Base-by-base conservation (phyloP, 2,113 vertebrate genomes). In the Cavia porcellus region DNA sequence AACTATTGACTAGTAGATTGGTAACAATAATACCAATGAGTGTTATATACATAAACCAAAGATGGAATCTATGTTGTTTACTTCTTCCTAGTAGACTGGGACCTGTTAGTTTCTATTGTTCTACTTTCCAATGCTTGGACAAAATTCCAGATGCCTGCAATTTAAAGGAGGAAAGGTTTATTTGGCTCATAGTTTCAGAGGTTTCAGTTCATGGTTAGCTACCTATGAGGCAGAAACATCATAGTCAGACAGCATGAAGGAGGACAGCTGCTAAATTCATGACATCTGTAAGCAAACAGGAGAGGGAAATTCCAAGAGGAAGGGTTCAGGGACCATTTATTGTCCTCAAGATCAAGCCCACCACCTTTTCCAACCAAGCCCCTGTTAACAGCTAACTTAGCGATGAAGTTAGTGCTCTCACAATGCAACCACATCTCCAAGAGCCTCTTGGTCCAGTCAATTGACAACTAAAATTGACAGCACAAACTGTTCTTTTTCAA, bases 1-100 rank as follows among this genome's bases (percentile, higher is more conserved):
- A 84, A 59, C 42, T 81, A 64, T 25, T 84, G n/a, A 80, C 25
- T 79, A 82, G 38, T 38, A 96, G 52, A 47, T 77, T 52, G 50
- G 10, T 52, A 82, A 91, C 30, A 96, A 96, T 25, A 86, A 62
- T 92, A 86, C 75, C 52, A 72, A 81, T 74, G 81, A 62, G 52
- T 83, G 30, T 52, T 74, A 70, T 38, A 86, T 86, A 94, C 92
- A 72, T 92, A 38, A 96, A 7, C 42, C n/a, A 66, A 89, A 93
- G 12, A 59, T 79, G 17, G 12, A 42, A 30, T 97, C 50, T 96
- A 66, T 70, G 24, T 68, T 89, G 20, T 88, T 96, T 59, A 96
- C 32, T 93, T 85, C 25, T 68, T 93, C 20, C 50, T 32, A 94
- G 64, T 25, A 92, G 61, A 32, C 70, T 82, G 32, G 50, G 20